Conservation (phyloP, 2,797 vertebrate genomes). For the Aselliscus stoliczkanus region DNA sequence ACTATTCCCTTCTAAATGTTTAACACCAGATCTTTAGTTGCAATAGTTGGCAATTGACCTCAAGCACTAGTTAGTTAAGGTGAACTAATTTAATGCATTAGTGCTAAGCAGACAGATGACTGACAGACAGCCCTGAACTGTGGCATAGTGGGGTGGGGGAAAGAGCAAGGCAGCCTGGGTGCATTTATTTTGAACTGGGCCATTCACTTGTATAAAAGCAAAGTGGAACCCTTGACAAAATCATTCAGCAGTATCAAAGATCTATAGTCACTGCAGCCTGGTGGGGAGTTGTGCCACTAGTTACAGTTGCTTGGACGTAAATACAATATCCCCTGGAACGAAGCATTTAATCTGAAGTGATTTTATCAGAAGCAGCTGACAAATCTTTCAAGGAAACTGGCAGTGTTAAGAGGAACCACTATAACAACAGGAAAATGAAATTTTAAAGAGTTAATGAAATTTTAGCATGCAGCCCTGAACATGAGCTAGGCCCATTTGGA, state of each 20-base stretch:
- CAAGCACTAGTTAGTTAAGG: background rate
- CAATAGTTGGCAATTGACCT: background rate
- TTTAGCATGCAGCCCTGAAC: slow-evolving; percentile 35
- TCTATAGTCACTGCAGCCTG: slow-evolving; percentile 18
- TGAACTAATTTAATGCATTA: background rate
- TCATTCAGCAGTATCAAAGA: slow-evolving; percentile 55
- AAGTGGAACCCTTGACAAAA: slow-evolving; percentile 48
- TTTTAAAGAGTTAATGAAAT: slow-evolving; percentile 67
- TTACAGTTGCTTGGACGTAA: slow-evolving; percentile 67
- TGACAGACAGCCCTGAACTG: background rate
- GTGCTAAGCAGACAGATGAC: background rate
- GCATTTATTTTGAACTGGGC: slow-evolving; percentile 46
- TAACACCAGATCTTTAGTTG: background rate
- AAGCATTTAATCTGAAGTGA: slow-evolving; percentile 63
- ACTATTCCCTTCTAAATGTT: background rate
- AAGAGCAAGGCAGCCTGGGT: background rate
- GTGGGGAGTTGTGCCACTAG: background rate
- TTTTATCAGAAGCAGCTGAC: slow-evolving; percentile 60
- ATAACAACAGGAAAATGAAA: slow-evolving; percentile 53
- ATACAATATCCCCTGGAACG: slow-evolving; percentile 63
- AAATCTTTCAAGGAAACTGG: slow-evolving; percentile 65
- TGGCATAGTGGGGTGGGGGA: background rate
- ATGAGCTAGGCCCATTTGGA: background rate
- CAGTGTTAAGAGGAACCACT: slow-evolving; percentile 50
- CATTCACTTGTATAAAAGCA: slow-evolving; percentile 50